Base-by-base conservation (phyloP, 37 sponge, comb jelly and placozoan genomes). In the Agelas oroides region DNA sequence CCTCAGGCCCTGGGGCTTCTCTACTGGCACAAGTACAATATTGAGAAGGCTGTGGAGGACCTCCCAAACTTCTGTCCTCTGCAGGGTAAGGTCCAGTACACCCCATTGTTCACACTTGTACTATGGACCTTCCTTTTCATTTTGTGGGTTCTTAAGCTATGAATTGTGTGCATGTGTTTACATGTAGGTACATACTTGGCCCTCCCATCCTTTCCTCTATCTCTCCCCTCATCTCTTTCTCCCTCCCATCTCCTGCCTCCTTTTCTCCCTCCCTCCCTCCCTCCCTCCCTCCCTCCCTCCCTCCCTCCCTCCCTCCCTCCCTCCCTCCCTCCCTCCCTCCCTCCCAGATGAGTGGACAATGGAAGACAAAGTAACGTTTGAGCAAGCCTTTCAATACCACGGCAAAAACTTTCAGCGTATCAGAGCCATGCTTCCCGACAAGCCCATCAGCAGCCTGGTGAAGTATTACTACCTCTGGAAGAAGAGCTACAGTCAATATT, bases 391-490 rank as follows among this genome's bases (percentile, higher is more conserved):
- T 69, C 84, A 88, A 11, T 88, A 74, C 53, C 90, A 95, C 58
- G 96, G 93, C 52, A 95, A 95, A 78, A 76, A 85, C 78, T 95
- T 95, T 56, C 96, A 92, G 39, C 72, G 91, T 5, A 92, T 95
- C 52, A 59, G 81, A 65, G 71, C 94, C 55, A 90, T 94, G 91
- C 58, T 95, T 11, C 96, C 96, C 27, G 87, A 86, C 56, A 95
- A 95, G 65, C 80, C 93, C 34, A 84, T 92, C 64, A 93, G 93
- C 30, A 60, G 65, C 24, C 82, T 95, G 18, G 92, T 95, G 23
- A 88, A 88, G 73, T 89, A 88, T 52, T 95, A 95, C 68, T 95
- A 95, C 70, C 76, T 81, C 24, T 92, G 96, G 93, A 95, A 95
- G 88, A 86, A 86, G 52, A 76, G 81, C 53, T 86, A 86, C 53